Base-by-base conservation (phyloP, 2,113 vertebrate genomes). In the Orycteropus afer region DNA sequence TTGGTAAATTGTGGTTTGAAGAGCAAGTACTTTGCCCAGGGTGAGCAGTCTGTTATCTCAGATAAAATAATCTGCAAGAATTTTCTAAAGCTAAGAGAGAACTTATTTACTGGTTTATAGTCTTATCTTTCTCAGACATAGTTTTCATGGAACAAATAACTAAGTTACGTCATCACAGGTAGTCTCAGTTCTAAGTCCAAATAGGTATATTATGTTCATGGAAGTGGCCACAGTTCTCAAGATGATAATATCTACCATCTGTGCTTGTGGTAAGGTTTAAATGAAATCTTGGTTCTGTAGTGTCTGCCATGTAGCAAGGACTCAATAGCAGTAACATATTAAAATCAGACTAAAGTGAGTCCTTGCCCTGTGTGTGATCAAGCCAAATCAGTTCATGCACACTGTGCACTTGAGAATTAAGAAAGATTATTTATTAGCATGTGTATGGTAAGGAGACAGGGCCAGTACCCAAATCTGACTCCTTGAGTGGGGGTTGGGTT, bases 151-250 rank as follows among this genome's bases (percentile, higher is more conserved):
- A 85, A 61, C 20, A 91, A 65, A 53, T 32, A 83, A 63, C 18
- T 23, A 73, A 76, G 59, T 45, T 37, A 10, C 79, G 91, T 47
- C 57, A 92, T 71, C 84, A 65, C 49, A 84, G 57, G 73, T 65
- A 51, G 69, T 90, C 63, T 91, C 34, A 27, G 32, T 86, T 89
- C 55, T 73, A 87, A 91, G 29, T 83, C 42, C 74, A 94, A 67
- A 79, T n/a, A 81, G n/a, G 40, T 29, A 13, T 40, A 12, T 67
- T 59, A 37, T 18, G 1, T 63, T 25, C 86, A 82, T 13, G 45
- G 55, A n/a, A n/a, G 14, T 42, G 10, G 9, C 73, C 32, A 34
- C 29, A 65, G n/a, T 65, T 73, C 63, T 89, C 78, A 63, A 57
- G 82, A 61, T 17, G 63, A 49, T 55, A 59, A 23, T 34, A 47